Conservation (phyloP, 2,888 invertebrate species). For the Drosophila rubida region DNA sequence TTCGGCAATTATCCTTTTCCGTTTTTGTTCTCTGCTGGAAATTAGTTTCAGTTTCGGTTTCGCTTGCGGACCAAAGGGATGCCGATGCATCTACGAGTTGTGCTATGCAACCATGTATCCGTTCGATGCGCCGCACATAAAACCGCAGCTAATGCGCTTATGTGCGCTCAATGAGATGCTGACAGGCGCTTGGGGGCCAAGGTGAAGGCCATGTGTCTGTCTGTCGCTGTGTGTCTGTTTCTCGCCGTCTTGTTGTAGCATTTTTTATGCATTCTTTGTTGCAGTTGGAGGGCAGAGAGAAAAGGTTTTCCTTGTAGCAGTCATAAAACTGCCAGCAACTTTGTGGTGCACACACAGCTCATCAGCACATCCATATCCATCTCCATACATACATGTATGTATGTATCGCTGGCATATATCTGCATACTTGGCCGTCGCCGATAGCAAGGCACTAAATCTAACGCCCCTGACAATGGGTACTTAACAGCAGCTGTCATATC, state of each 20-base stretch:
- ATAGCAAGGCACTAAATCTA: constrained; percentile 72
- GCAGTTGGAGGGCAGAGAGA: constrained; percentile 25
- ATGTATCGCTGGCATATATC: constrained; percentile 21
- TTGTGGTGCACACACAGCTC: constrained; percentile 40
- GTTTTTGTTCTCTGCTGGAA: constrained; percentile 46
- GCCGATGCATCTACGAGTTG: constrained; percentile 41
- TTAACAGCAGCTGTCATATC: constrained; percentile 69
- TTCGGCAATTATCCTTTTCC: constrained; percentile 76
- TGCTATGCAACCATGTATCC: constrained; percentile 23
- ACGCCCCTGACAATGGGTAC: constrained; percentile 67
- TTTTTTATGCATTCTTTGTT: constrained; percentile 35
- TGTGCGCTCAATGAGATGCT: constrained; percentile 76
- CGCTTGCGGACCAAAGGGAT: constrained; percentile 59
- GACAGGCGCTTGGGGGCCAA: constrained; percentile 68
- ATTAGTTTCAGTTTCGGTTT: constrained; percentile 74
- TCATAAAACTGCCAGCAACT: constrained; percentile 55
- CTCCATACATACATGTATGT: constrained; percentile 17
- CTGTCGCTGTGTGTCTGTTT: constrained; percentile 13
- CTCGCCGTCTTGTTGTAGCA: constrained; percentile 15
- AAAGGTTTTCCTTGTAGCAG: constrained; percentile 74
- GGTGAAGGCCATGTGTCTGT: constrained; percentile 55
- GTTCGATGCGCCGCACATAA: constrained; percentile 46
- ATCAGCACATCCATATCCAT: constrained; percentile 42
- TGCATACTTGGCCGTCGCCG: constrained; percentile 42
- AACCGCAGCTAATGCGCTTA: constrained; percentile 78